Evolutionary conservation across 2,888 invertebrate genomes (phyloP).

Genomic region (Drosophila meridiana): DNA sequence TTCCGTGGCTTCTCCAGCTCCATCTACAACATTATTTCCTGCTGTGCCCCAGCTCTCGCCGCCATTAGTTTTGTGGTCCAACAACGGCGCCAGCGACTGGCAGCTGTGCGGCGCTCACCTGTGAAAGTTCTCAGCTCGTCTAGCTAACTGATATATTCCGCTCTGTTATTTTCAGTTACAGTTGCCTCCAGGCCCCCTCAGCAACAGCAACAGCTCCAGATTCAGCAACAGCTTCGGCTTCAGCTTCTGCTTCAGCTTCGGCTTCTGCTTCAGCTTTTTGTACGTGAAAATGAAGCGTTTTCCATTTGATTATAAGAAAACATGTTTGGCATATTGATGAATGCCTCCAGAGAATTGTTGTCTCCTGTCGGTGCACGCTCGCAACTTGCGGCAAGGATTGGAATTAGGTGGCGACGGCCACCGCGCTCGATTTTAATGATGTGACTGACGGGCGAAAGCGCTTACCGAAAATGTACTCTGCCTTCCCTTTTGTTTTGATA

Average conservation of each 20-base stretch:
- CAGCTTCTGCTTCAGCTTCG: conserved; percentile 1
- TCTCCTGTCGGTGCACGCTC: conserved; percentile 12
- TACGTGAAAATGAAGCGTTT: conserved; percentile 81
- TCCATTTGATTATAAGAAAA: conserved; percentile 81
- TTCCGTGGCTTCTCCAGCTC: conserved; percentile 26
- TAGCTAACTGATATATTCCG: conserved; percentile 34
- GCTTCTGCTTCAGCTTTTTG: conserved; percentile 31
- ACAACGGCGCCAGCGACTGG: conserved; percentile 30
- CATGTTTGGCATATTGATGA: conserved; percentile 81
- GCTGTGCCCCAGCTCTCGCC: conserved; percentile 2
- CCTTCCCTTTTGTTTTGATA: conserved; percentile 51
- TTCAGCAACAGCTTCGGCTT: background rate
- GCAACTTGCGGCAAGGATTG: conserved; percentile 72
- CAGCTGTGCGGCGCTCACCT: conserved; percentile 59
- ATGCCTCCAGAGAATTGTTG: conserved; percentile 75
- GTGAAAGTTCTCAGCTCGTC: conserved; percentile 46
- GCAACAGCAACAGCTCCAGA: background rate
- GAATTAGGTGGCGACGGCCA: conserved; percentile 69
- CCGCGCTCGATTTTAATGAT: conserved; percentile 76
- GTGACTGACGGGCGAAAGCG: conserved; percentile 66
- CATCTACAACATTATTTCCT: background rate
- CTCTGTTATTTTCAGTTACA: conserved; percentile 18
- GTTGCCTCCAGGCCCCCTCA: conserved; percentile 30
- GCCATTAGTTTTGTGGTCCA: conserved; percentile 46
- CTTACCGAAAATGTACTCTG: conserved; percentile 50